Conservation (phyloP, 2,888 invertebrate species). For the Caenorhabditis drosophilae region DNA sequence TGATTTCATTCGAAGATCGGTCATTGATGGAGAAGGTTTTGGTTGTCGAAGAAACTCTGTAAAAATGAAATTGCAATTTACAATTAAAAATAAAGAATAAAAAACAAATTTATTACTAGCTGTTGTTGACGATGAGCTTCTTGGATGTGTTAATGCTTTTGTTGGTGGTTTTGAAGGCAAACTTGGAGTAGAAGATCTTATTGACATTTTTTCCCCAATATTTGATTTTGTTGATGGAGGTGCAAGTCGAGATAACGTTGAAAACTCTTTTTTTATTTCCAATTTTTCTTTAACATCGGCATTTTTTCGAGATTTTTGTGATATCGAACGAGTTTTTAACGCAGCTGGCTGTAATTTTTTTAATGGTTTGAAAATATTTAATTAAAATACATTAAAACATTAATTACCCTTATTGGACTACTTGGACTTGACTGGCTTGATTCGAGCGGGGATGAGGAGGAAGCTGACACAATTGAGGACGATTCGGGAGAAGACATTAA, state of each 20-base stretch:
- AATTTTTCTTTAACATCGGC: background rate
- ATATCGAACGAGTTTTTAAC: conserved; percentile 18
- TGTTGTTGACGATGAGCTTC: conserved; percentile 8
- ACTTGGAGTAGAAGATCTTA: conserved; percentile 17
- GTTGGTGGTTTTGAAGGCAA: conserved; percentile 18
- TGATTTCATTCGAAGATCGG: conserved; percentile 21
- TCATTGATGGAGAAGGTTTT: conserved; percentile 35
- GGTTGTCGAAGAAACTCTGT: background rate
- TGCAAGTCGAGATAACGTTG: too few species aligned
- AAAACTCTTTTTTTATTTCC: too few species aligned
- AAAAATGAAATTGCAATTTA: background rate
- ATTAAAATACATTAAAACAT: background rate
- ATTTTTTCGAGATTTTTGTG: conserved; percentile 16
- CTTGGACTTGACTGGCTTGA: conserved; percentile 28
- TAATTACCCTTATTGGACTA: conserved; percentile 17
- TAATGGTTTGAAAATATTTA: background rate
- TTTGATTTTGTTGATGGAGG: conserved; percentile 5
- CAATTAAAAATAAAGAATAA: too few species aligned
- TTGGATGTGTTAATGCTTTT: conserved; percentile 4
- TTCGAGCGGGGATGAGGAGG: conserved; percentile 12
- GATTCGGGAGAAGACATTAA: too few species aligned
- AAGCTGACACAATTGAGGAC: background rate
- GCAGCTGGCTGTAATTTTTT: conserved; percentile 12
- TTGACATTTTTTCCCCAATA: background rate
- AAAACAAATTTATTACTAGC: background rate